These are phyloP conservation scores for Pholis gunnellus DNA, from an alignment of 2,113 vertebrate genomes.

Conservation along the genomic window DNA sequence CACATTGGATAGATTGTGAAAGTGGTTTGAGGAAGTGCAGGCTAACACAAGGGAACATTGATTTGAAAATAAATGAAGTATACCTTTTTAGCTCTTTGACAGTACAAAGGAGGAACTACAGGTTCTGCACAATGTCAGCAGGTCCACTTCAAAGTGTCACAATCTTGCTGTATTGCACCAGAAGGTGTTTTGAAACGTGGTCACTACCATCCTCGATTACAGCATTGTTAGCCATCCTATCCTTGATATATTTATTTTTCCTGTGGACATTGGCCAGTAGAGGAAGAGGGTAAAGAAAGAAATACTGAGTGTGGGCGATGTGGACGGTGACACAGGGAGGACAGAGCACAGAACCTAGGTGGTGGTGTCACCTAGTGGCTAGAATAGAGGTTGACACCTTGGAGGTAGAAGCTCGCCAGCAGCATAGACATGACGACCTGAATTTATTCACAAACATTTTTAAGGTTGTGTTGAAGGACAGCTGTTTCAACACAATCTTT, in stretches of 20 bases:
- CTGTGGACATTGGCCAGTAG: background rate
- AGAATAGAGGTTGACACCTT: slow-evolving; percentile 38
- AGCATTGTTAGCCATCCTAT: background rate
- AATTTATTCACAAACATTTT: background rate
- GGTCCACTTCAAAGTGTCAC: slow-evolving; percentile 12
- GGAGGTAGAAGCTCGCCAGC: background rate
- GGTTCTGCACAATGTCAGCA: slow-evolving; percentile 39
- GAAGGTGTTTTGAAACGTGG: slow-evolving; percentile 5
- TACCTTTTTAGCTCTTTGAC: slow-evolving; percentile 18
- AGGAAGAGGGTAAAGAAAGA: slow-evolving; percentile 9
- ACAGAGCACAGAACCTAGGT: slow-evolving; percentile 52
- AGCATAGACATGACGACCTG: background rate
- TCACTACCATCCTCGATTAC: background rate
- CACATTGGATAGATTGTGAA: background rate
- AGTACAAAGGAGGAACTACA: slow-evolving; percentile 27
- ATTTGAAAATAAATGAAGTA: background rate
- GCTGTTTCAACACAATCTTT: background rate
- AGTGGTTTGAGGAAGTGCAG: slow-evolving; percentile 10
- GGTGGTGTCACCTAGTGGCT: slow-evolving; percentile 82
- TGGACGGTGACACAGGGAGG: background rate
- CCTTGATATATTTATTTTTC: background rate
- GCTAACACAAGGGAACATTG: background rate
- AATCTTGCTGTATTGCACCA: slow-evolving; percentile 5
- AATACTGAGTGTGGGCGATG: slow-evolving; percentile 5
- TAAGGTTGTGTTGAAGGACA: background rate